Base-by-base conservation (phyloP, 2,113 vertebrate genomes). In the Sitta europaea region DNA sequence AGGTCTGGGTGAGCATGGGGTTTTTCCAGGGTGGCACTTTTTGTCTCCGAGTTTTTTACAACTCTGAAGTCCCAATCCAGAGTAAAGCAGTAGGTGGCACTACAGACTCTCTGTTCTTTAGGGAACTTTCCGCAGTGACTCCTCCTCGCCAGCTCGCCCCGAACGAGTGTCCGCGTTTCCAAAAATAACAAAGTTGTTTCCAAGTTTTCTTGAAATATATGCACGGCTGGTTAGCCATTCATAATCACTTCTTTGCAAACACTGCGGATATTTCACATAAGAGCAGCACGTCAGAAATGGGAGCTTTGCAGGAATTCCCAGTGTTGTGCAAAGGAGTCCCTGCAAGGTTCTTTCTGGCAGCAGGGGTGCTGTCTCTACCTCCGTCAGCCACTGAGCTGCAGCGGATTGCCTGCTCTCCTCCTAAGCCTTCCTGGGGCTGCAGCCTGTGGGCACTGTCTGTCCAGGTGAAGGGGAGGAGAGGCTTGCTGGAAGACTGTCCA, bases 201-300 rank as follows among this genome's bases (percentile, higher is more conserved):
- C 98, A 98, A 97, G 91, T 97, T 97, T 96, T 95, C 97, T 94
- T 97, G 96, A 98, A 97, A 96, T 97, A 92, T 97, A 95, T 78
- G 88, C 95, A 89, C 8, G 87, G 85, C 97, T 94, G 92, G 97
- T 97, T 98, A 98, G 97, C 97, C 95, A 98, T 98, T 98, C 97
- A 96, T 96, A 97, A 97, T 97, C 97, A 95, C 91, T 71, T 47
- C 94, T 98, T 97, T 97, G 94, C 97, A 96, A 97, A 97, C 80
- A 78, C 97, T 85, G 94, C 0, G 77, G 94, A 84, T 96, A 86
- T 95, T 95, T 95, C 97, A 92, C 82, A 86, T 76, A 94, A 92
- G 88, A 95, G 96, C 94, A 80, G 92, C 68, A 29, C 48, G 94
- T 97, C 93, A 98, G 96, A 96, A 94, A 85, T 11, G 79, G 86